Base-by-base conservation (phyloP, 2,797 vertebrate genomes). In the Malurus splendens region DNA sequence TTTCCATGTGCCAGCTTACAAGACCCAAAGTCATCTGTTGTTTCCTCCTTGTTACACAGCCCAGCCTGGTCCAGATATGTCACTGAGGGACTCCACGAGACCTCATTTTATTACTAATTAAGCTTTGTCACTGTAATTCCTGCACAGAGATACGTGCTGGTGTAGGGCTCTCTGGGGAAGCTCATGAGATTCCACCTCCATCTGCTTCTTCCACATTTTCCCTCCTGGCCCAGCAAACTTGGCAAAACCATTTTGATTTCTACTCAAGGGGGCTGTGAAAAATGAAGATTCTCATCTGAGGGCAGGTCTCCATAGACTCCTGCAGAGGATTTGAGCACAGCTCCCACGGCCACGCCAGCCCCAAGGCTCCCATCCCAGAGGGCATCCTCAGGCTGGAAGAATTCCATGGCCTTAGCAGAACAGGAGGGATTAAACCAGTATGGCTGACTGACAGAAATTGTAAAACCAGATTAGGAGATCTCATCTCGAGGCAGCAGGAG, bases 401-500 rank as follows among this genome's bases (percentile, higher is more conserved):
- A 25, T 62, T 87, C 75, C 39, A 5, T 3, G 18, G 70, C 62
- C 72, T 90, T 71, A 86, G 67, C n/a, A 59, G 86, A 92, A 78
- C 74, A 78, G 28, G 77, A 68, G 52, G 87, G 61, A 90, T 95
- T 93, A 80, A 90, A 86, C 64, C 90, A 89, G 83, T 28, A 62
- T 32, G 57, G 89, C 42, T 65, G 70, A 62, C 67, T 85, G 80
- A 94, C 56, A 78, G 78, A 86, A 90, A 91, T 19, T 39, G 89
- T 82, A 94, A 96, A 97, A 95, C 67, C 92, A 94, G 82, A 89
- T 93, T 86, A 93, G 59, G 82, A 88, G 44, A 87, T 75, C 39
- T 87, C 80, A 91, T 82, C 90, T 93, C 18, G 13, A 87, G 54
- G 83, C 73, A 80, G 90, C 18, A 81, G 78, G 73, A 92, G 92